Conservation (phyloP, 2,113 vertebrate genomes). For the Gavia stellata region DNA sequence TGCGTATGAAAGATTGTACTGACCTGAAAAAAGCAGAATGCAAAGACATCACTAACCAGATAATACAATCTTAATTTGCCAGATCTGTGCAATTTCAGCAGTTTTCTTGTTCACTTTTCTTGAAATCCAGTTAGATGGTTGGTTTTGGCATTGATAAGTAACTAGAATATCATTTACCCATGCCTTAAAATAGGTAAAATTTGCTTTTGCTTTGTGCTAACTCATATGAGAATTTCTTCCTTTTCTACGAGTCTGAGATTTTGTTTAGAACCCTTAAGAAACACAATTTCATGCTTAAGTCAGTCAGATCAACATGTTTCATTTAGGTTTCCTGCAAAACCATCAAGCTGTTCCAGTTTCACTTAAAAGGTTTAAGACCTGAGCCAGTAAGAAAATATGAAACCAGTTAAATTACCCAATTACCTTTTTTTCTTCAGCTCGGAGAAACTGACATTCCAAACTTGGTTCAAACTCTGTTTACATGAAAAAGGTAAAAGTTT, state of each 20-base stretch:
- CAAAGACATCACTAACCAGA: background rate
- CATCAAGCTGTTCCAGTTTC: slow-evolving; percentile 22
- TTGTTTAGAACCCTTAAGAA: background rate
- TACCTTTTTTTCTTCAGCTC: background rate
- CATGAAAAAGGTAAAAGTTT: background rate
- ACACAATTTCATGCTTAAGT: background rate
- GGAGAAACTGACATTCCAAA: background rate
- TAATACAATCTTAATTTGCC: background rate
- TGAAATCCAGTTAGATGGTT: background rate
- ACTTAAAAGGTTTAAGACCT: slow-evolving; percentile 45
- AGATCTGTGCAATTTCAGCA: background rate
- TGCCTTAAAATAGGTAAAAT: background rate
- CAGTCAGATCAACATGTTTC: background rate
- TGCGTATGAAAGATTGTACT: background rate
- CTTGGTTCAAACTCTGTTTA: background rate
- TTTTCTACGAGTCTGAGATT: background rate
- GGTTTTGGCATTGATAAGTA: background rate
- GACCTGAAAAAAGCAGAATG: background rate
- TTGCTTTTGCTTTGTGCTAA: background rate
- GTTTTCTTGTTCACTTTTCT: background rate
- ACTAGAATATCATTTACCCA: background rate
- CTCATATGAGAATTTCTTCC: background rate
- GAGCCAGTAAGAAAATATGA: background rate
- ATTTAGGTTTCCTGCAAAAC: background rate
- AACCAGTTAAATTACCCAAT: background rate